A percentile compares a stretch with the other conserved stretches of the same genome.
Evolutionary conservation across 2,113 vertebrate species (phyloP).

Genomic region (Erythrocercus mccallii): DNA sequence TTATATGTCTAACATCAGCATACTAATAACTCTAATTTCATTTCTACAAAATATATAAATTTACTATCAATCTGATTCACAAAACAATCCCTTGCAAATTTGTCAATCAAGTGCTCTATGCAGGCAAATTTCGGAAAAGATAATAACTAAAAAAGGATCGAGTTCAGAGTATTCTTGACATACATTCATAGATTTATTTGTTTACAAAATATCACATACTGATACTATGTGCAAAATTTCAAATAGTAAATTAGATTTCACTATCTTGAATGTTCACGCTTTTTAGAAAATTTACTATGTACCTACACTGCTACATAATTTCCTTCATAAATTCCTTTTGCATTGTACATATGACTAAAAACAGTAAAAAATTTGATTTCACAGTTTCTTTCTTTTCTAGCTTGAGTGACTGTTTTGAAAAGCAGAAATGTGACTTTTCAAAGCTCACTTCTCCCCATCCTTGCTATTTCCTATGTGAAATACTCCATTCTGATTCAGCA

Average conservation of each 20-base stretch:
- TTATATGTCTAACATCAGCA: not conserved
- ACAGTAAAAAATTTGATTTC: not conserved
- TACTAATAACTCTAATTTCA: not conserved
- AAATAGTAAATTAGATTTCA: not conserved
- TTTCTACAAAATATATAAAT: not conserved
- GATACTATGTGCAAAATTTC: not conserved
- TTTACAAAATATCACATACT: not conserved
- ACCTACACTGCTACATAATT: not conserved
- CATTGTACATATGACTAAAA: not conserved
- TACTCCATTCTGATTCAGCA: not conserved
- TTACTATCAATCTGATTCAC: not conserved
- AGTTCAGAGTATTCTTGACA: not conserved
- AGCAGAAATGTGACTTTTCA: not conserved
- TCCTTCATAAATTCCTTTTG: not conserved
- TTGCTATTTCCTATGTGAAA: not conserved
- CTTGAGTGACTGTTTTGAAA: not conserved
- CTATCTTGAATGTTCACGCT: not conserved
- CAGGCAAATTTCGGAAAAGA: not conserved
- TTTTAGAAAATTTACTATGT: not conserved
- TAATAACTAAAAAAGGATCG: not conserved
- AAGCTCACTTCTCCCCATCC: not conserved
- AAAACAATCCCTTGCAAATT: not conserved
- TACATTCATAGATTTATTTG: not conserved
- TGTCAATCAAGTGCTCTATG: not conserved
- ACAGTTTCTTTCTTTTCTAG: not conserved